These are phyloP conservation scores for Aporophyla lueneburgensis DNA, from an alignment of 2,888 invertebrate species.

Conservation along the genomic window DNA sequence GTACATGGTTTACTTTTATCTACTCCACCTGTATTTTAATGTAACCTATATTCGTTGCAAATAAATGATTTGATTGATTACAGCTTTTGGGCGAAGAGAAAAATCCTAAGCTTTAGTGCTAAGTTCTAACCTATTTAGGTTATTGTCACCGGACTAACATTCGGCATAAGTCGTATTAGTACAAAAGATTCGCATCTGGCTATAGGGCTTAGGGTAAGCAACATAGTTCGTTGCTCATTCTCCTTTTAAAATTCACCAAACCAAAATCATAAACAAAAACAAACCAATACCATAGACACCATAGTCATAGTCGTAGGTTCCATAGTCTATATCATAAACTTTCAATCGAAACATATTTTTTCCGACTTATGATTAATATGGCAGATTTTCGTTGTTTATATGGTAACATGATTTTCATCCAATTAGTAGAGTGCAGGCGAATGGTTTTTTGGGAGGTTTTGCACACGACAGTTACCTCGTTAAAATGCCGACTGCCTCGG, in stretches of 20 bases:
- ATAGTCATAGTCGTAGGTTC: too few species aligned
- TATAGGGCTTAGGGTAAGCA: background rate
- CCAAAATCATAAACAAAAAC: too few species aligned
- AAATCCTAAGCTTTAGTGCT: background rate
- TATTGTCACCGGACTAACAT: background rate
- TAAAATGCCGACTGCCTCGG: conserved; percentile 83
- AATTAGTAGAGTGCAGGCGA: conserved; percentile 81
- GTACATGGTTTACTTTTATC: too few species aligned
- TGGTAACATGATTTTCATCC: conserved; percentile 75
- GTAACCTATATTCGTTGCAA: too few species aligned
- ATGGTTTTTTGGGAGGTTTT: conserved; percentile 76
- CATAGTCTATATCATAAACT: conserved; percentile 9
- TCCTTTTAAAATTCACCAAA: background rate
- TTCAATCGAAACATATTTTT: conserved; percentile 13
- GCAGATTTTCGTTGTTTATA: conserved; percentile 40
- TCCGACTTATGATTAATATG: conserved; percentile 34
- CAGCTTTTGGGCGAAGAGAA: background rate
- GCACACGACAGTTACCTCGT: conserved; percentile 81
- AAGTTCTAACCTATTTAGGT: background rate
- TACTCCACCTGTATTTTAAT: too few species aligned
- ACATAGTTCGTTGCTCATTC: background rate
- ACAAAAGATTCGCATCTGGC: background rate
- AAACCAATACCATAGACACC: too few species aligned
- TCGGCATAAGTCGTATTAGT: background rate
- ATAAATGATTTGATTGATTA: too few species aligned